phyloP scores from a whole-genome alignment of 2,888 invertebrate species.

The Caenorhabditis wallacei region DNA sequence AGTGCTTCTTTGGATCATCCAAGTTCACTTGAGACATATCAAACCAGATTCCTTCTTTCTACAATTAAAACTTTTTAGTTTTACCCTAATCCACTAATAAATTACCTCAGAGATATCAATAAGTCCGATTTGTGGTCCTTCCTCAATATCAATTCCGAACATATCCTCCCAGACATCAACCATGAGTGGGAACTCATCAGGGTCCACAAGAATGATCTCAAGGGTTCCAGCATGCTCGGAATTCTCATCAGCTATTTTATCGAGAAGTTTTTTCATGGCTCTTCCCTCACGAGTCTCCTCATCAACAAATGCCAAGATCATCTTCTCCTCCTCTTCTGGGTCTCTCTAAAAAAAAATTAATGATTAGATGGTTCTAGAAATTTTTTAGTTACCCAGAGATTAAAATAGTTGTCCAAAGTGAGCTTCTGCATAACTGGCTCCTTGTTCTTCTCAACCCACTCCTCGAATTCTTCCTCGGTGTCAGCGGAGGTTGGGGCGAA shows the following conservation, averaged over 20 bases:
- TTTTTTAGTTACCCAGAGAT: slow-evolving; percentile 80
- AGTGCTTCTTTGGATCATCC: slow-evolving; percentile 83
- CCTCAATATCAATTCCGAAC: slow-evolving; percentile 84
- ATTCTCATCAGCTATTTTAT: slow-evolving; percentile 83
- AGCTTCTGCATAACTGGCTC: slow-evolving; percentile 83
- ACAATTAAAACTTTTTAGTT: slow-evolving; percentile 30
- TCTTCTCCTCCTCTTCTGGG: slow-evolving; percentile 82
- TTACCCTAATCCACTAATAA: not conserved
- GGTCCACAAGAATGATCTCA: slow-evolving; percentile 83
- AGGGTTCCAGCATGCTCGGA: slow-evolving; percentile 83
- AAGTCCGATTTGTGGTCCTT: slow-evolving; percentile 83
- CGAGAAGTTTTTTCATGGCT: slow-evolving; percentile 81
- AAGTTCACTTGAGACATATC: slow-evolving; percentile 83
- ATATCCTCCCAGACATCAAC: slow-evolving; percentile 84
- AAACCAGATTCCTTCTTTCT: slow-evolving; percentile 83
- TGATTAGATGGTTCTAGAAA: not conserved
- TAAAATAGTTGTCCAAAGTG: slow-evolving; percentile 83
- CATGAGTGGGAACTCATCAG: slow-evolving; percentile 84
- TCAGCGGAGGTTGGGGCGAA: slow-evolving; percentile 80
- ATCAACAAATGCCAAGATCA: slow-evolving; percentile 83
- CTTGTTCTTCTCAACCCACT: slow-evolving; percentile 83
- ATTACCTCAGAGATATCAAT: slow-evolving; percentile 82
- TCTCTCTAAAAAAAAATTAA: slow-evolving; percentile 75
- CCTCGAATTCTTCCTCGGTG: slow-evolving; percentile 83
- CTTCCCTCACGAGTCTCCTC: slow-evolving; percentile 83